Percentiles rank a stretch among this genome's conserved stretches.
These are phyloP conservation scores for Cichlasoma orientale DNA, from an alignment of 2,797 vertebrate species.

Conservation along the genomic window DNA sequence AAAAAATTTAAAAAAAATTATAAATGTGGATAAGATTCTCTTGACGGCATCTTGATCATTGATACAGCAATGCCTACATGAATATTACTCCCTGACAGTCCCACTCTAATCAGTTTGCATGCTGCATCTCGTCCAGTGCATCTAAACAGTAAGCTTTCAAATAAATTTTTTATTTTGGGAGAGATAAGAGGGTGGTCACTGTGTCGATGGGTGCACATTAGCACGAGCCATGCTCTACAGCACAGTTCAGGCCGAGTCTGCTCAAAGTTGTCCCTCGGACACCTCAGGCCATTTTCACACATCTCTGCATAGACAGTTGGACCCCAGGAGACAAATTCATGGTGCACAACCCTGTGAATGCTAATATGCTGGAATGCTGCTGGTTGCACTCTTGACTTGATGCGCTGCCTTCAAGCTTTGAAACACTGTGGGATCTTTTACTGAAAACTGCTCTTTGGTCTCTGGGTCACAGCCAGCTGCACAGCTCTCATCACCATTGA, in stretches of 20 bases:
- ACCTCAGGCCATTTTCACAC: background rate
- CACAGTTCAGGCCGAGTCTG: background rate
- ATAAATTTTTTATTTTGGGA: background rate
- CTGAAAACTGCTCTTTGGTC: background rate
- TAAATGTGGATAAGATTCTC: background rate
- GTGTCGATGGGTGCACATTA: background rate
- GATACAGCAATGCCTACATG: background rate
- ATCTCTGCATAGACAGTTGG: background rate
- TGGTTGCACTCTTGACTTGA: background rate
- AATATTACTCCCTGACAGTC: background rate
- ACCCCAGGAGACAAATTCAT: background rate
- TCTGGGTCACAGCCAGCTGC: background rate
- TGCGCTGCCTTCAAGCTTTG: background rate
- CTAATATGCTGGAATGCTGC: background rate
- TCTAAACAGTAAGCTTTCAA: background rate
- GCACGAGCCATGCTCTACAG: background rate
- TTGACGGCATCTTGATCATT: background rate
- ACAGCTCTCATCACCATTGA: background rate
- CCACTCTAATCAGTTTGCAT: background rate
- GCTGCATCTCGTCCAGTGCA: background rate
- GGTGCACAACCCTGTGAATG: background rate
- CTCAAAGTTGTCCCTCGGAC: background rate
- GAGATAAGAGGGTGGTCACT: background rate
- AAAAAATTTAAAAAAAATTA: fast-evolving
- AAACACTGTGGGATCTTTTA: background rate